phyloP scores from a whole-genome alignment of 1,140 invertebrate species.

The Eulimnadia texana region DNA sequence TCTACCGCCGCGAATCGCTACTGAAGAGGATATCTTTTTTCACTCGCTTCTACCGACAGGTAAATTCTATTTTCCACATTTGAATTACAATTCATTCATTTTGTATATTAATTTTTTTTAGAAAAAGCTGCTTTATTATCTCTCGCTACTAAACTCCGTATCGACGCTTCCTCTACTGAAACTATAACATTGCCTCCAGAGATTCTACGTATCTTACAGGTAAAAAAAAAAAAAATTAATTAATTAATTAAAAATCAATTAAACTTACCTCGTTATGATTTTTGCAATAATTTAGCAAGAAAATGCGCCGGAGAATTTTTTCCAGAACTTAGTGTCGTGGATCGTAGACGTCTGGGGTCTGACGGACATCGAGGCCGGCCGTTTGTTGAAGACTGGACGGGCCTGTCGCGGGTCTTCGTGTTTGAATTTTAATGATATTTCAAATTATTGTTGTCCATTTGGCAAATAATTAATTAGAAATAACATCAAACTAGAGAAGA shows the following conservation, averaged over 20 bases:
- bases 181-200: too few species aligned
- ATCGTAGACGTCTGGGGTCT: not conserved
- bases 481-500: not conserved
- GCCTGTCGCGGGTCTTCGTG: not conserved
- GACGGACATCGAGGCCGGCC: not conserved
- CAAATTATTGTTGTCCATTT: constrained; percentile 5
- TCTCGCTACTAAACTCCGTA: too few species aligned
- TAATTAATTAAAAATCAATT: too few species aligned
- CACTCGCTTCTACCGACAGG: not conserved
- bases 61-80: too few species aligned
- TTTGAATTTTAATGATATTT: not conserved
- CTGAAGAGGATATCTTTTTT: not conserved
- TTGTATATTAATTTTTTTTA: too few species aligned
- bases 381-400: not conserved
- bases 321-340: not conserved
- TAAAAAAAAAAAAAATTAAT: too few species aligned
- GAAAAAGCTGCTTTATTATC: too few species aligned
- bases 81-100: too few species aligned
- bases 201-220: too few species aligned
- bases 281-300: too few species aligned
- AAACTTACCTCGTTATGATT: too few species aligned
- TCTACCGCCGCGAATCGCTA: not conserved
- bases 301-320: not conserved
- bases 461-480: not conserved
- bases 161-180: too few species aligned